Evolutionary conservation across 2,888 invertebrate genomes (phyloP), one percentile per base, ranked within the genome.

Genomic region (Arge pagana): DNA sequence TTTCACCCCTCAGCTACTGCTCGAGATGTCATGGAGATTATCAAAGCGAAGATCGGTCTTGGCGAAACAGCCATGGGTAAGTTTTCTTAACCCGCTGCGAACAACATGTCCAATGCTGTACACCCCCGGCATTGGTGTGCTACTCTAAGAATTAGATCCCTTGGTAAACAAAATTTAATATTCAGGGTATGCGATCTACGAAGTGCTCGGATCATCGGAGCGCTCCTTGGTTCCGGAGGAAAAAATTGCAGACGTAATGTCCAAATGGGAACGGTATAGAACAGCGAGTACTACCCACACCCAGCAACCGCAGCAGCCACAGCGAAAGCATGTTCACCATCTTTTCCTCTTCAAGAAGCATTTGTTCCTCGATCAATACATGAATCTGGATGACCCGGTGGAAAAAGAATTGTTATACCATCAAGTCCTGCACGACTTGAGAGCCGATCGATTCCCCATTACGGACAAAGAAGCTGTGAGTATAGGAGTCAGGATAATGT

Each of bases 1-100:
- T 96, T 96, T 78, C 93, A 96, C 70, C 93, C 96, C 0, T 93
- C 93, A 23, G 92, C 95, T 39, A 93, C 94, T 0, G 90, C 94
- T 3, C 86, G 87, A 65, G 94, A 96, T 70, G 90, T 96, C 2
- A 87, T 95, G 72, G 86, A 89, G 68, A 87, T 90, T 70, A 88
- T 96, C 36, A 85, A 93, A 61, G 88, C 88, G 61, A 96, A 95
- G 80, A 93, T 96, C 64, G 96, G 96, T 0, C 84, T 94, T 52
- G 83, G 84, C 52, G 85, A 88, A 50, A 82, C 85, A 49, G 90
- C 90, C 6, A 87, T 86, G 66, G 87, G 87, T 85, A 60, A 60
- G 67, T 59, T 70, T 2, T 68, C 72, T 31, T 11, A 68, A 24
- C 7, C 7, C 35, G 23, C 4, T 8, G 5, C 0, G 18, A 40